Conservation (phyloP, 2,888 invertebrate species). For the Stenchaetothrips biformis region DNA sequence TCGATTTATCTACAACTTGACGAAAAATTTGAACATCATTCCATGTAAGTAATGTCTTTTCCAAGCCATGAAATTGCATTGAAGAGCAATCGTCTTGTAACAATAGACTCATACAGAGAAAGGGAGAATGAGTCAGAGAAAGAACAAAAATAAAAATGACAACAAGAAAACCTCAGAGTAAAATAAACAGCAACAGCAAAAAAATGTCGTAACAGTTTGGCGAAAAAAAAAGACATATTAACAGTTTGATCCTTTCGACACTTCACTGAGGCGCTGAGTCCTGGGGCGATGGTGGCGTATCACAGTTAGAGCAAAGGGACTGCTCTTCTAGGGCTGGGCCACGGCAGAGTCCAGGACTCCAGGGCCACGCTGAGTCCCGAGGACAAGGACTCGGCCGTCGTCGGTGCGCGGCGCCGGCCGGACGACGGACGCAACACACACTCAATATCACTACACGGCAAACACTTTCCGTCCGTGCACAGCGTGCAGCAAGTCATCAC, state of each 20-base stretch:
- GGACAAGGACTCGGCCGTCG: background rate
- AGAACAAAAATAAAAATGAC: slow-evolving; percentile 5
- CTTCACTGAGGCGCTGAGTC: background rate
- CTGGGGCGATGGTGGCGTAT: background rate
- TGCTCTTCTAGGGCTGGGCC: background rate
- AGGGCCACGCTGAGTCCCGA: background rate
- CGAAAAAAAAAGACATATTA: slow-evolving; percentile 4
- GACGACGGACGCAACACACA: slow-evolving; percentile 25
- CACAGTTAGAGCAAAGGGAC: slow-evolving; percentile 13
- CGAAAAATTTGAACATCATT: background rate
- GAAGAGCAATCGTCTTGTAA: background rate
- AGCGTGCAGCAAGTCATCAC: slow-evolving; percentile 44
- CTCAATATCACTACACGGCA: slow-evolving; percentile 32
- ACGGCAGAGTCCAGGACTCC: background rate
- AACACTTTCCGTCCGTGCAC: background rate
- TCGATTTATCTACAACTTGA: background rate
- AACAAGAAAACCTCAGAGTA: slow-evolving; percentile 7
- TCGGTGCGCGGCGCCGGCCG: background rate
- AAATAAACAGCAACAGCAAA: slow-evolving; percentile 16
- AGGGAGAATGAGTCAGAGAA: background rate
- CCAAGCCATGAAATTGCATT: background rate
- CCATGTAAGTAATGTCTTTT: background rate
- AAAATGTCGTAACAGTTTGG: slow-evolving; percentile 16
- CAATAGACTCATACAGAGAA: slow-evolving; percentile 7
- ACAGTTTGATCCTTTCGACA: slow-evolving; percentile 14